A percentile compares a stretch with the other conserved stretches of the same genome.
Evolutionary conservation across 2,888 invertebrate species (phyloP).

Genomic region (Torymus tubicola): DNA sequence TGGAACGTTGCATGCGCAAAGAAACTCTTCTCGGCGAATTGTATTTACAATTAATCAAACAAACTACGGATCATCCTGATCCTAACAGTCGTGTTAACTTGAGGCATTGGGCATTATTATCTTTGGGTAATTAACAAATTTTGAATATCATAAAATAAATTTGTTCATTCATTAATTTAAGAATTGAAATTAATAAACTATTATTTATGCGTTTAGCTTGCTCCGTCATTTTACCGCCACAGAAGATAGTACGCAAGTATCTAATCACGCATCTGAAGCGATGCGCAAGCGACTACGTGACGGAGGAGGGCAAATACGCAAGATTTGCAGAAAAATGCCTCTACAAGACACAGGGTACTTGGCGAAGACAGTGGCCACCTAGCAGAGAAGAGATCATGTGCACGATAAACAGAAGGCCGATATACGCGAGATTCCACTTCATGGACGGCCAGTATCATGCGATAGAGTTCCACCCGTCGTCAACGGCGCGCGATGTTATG

Average conservation of each 20-base stretch:
- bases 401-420: conserved; percentile 92
- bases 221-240: conserved; percentile 90
- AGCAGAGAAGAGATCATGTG: conserved; percentile 95
- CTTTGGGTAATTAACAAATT: conserved; percentile 75
- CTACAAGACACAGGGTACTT: conserved; percentile 83
- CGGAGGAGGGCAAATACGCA: conserved; percentile 96
- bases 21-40: conserved; percentile 92
- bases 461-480: conserved; percentile 95
- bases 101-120: conserved; percentile 94
- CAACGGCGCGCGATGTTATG: conserved; percentile 92
- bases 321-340: conserved; percentile 93
- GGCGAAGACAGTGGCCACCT: conserved; percentile 92
- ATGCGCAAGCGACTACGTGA: conserved; percentile 90
- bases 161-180: background rate
- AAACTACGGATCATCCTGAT: conserved; percentile 95
- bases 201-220: conserved; percentile 77
- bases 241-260: conserved; percentile 90
- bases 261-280: conserved; percentile 92
- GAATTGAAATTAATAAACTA: background rate
- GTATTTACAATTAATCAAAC: conserved; percentile 94
- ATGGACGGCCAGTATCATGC: conserved; percentile 97
- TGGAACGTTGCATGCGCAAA: conserved; percentile 94
- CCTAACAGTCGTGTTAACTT: conserved; percentile 91
- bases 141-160: background rate
- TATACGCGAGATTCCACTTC: conserved; percentile 93